phyloP scores from a whole-genome alignment of 2,113 vertebrate species.

The Elachura formosa region DNA sequence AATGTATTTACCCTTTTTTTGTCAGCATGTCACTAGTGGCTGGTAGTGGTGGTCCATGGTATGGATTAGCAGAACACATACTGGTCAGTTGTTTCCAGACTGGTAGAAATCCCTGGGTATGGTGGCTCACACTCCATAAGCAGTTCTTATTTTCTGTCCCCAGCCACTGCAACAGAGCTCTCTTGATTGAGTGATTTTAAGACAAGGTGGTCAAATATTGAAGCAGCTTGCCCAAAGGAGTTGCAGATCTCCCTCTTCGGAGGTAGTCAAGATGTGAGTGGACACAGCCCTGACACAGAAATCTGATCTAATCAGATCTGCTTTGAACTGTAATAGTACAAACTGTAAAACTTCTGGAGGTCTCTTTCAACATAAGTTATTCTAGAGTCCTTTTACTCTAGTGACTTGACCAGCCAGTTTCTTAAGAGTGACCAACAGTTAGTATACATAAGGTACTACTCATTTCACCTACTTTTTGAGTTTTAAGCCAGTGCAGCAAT shows the following conservation, averaged over 20 bases:
- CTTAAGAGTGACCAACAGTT: background rate
- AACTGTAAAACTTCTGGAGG: too few species aligned
- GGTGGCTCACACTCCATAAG: background rate
- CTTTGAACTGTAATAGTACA: background rate
- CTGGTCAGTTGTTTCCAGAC: background rate
- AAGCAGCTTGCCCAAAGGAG: background rate
- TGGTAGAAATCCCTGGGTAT: background rate
- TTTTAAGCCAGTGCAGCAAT: background rate
- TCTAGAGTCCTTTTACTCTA: background rate
- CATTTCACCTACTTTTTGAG: background rate
- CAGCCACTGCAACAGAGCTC: background rate
- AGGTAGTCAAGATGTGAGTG: background rate
- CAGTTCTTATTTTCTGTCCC: background rate
- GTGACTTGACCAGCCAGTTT: background rate
- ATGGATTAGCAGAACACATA: background rate
- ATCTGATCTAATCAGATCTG: background rate
- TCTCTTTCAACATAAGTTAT: background rate
- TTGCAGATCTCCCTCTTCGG: background rate
- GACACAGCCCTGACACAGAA: background rate
- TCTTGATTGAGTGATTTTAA: fast-evolving
- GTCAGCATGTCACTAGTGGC: background rate
- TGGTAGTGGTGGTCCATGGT: background rate
- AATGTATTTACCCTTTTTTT: background rate
- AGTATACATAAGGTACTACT: background rate
- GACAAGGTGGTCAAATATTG: background rate